A percentile compares a stretch with the other conserved stretches of the same genome.
Conservation (phyloP, 2,888 invertebrate genomes). For the Marronus borbonicus region DNA sequence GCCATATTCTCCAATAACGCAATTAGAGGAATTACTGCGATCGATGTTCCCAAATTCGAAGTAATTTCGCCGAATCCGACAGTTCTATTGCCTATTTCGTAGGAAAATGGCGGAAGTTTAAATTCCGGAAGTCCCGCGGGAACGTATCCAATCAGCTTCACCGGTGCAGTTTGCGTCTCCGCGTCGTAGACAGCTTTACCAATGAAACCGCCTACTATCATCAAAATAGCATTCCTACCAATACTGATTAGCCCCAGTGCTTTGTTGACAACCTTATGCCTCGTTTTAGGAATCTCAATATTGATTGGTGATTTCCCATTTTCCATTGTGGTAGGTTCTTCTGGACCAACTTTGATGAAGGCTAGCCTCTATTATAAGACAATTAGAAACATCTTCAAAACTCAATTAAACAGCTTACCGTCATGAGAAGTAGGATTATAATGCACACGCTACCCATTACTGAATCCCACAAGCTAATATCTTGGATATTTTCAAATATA, state of each 20-base stretch:
- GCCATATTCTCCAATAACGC: slow-evolving; percentile 93
- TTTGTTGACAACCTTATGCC: slow-evolving; percentile 74
- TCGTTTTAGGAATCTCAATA: slow-evolving; percentile 52
- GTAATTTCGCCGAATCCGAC: slow-evolving; percentile 81
- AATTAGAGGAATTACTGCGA: slow-evolving; percentile 89
- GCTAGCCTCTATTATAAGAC: slow-evolving; percentile 33
- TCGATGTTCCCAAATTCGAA: slow-evolving; percentile 85
- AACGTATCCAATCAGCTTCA: slow-evolving; percentile 82
- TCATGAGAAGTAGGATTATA: slow-evolving; percentile 81
- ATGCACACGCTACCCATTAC: slow-evolving; percentile 84
- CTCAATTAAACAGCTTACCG: slow-evolving; percentile 73
- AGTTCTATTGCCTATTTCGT: slow-evolving; percentile 74
- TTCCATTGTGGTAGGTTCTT: slow-evolving; percentile 14
- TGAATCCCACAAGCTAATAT: slow-evolving; percentile 81
- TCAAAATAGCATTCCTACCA: slow-evolving; percentile 88
- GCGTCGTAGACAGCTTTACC: slow-evolving; percentile 76
- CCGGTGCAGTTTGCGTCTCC: slow-evolving; percentile 73
- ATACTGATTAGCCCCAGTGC: slow-evolving; percentile 84
- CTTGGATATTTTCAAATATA: slow-evolving; percentile 78
- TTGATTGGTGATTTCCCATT: slow-evolving; percentile 37
- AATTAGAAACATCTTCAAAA: slow-evolving; percentile 5
- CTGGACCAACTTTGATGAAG: slow-evolving; percentile 46
- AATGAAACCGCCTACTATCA: slow-evolving; percentile 81
- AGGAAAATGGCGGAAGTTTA: slow-evolving; percentile 79
- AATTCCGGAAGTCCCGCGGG: slow-evolving; percentile 83